A percentile compares a stretch with the other conserved stretches of the same genome.
phyloP scores from a whole-genome alignment of 2,888 invertebrate species.

The Plebejus anna region DNA sequence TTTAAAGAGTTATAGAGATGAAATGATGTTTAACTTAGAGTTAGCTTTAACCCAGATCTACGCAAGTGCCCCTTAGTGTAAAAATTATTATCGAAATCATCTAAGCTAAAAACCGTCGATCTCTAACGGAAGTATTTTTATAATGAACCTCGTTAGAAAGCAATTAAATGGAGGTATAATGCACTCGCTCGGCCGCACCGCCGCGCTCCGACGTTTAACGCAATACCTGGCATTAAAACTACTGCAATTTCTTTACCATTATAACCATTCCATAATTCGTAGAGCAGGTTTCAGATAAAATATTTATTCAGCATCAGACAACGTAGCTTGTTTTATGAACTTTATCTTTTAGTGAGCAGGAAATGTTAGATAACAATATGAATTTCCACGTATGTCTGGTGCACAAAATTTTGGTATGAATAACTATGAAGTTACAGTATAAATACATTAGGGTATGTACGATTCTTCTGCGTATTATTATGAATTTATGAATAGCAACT shows the following conservation, averaged over 20 bases:
- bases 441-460: not conserved
- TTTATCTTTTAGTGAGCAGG: not conserved
- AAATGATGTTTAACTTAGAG: too few relatives aligned
- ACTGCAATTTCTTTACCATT: not conserved
- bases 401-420: too few relatives aligned
- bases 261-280: not conserved
- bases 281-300: not conserved
- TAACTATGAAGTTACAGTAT: not conserved
- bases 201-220: conserved; percentile 12
- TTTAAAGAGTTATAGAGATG: too few relatives aligned
- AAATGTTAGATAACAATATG: too few relatives aligned
- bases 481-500: not conserved
- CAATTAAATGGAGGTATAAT: conserved; percentile 21
- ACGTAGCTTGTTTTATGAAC: not conserved
- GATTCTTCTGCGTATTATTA: not conserved
- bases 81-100: not conserved
- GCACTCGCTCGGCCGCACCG: conserved; percentile 6
- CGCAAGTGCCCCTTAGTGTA: too few relatives aligned
- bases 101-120: not conserved
- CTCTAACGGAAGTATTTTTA: conserved; percentile 15
- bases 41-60: too few relatives aligned
- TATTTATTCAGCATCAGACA: not conserved
- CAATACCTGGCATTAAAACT: conserved; percentile 11
- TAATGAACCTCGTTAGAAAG: conserved; percentile 24
- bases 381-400: too few relatives aligned